phyloP scores from a whole-genome alignment of 1,140 invertebrate species.

The Copidosoma floridanum region DNA sequence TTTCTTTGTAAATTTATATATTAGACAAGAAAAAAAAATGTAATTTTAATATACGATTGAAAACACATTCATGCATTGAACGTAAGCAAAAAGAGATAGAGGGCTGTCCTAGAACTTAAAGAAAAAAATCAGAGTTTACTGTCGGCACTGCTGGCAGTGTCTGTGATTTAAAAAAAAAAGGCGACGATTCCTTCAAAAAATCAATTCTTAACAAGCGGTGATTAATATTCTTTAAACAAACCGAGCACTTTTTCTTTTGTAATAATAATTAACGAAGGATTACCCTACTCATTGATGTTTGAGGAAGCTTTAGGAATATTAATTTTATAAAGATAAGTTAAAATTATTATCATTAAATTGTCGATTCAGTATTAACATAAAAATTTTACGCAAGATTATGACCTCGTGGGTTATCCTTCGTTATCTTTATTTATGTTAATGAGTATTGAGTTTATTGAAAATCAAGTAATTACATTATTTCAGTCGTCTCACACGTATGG shows the following conservation, averaged over 20 bases:
- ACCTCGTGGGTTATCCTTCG: neutral
- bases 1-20: conserved; percentile 48
- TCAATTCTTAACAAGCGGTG: no score
- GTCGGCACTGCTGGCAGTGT: conserved; percentile 45
- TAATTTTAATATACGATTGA: neutral
- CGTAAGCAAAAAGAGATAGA: conserved; percentile 10
- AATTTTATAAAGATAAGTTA: no score
- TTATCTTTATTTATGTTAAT: neutral
- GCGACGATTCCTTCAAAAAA: no score
- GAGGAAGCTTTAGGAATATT: no score
- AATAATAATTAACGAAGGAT: no score
- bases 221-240: no score
- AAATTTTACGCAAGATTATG: neutral
- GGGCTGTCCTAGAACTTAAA: no score
- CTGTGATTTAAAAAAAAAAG: conserved; percentile 19
- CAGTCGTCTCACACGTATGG: neutral
- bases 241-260: no score
- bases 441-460: neutral
- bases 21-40: conserved; percentile 18
- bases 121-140: conserved; percentile 23
- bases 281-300: no score
- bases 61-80: neutral
- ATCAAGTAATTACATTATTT: neutral
- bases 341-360: no score
- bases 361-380: conserved; percentile 6